Evolutionary conservation across 2,113 vertebrate species (phyloP), one percentile per base, ranked within the genome.

Genomic region (Tringa solitaria): DNA sequence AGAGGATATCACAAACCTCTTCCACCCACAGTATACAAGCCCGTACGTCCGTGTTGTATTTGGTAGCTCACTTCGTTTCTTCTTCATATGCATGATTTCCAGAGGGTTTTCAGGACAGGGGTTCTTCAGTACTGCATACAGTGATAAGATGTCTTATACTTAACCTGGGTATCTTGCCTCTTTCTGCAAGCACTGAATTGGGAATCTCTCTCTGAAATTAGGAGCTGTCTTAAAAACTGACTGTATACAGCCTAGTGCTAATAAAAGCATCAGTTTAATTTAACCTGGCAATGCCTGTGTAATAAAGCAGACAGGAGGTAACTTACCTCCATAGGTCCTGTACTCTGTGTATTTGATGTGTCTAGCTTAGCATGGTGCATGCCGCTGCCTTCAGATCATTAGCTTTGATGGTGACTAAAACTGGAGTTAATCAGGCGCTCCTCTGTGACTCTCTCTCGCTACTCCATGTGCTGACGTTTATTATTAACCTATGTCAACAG

Each of bases 401-500:
- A 92, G 57, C 50, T 89, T 79, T 81, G 64, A 84, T 78, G 73
- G 37, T 70, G 64, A 46, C 56, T 94, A 22, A 67, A 92, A 68
- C 35, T 78, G 61, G 56, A 95, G 73, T 79, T 91, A 89, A 90
- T 85, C 79, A 83, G 43, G 26, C 21, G 2, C 43, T 92, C 69
- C 41, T 78, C 48, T 89, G 56, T 84, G 84, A 68, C 69, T 90
- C 64, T 93, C 27, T 60, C 59, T 56, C 2, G 1, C 53, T 78
- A 15, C 57, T 92, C n/a, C 53, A 24, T 91, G 61, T 74, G n/a
- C 91, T 82, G 80, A 64, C 17, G 0, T 92, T 94, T 79, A 45
- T 89, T 91, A 89, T 91, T 95, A 95, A 87, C 45, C 57, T 92
- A 26, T 85, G 59, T 91, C 87, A 95, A 80, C 77, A 95, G 48